phyloP scores from a whole-genome alignment of 2,888 invertebrate species.

The Mesorhabditis belari region DNA sequence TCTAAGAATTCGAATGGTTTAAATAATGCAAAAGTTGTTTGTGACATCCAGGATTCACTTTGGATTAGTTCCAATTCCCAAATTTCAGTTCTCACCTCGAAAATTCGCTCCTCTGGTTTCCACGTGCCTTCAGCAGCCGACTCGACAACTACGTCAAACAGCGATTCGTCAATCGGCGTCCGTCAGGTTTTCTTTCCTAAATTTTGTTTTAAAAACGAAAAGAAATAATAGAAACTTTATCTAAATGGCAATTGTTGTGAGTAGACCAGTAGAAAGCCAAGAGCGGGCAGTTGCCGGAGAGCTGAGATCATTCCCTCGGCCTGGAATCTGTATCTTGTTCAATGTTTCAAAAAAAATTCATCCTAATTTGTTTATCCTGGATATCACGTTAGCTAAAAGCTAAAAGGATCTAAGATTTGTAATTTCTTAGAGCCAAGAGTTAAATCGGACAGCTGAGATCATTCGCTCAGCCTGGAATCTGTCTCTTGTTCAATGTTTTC shows the following conservation, averaged over 20 bases:
- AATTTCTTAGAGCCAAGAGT: too few species aligned
- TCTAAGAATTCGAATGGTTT: neutral
- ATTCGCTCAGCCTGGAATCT: too few species aligned
- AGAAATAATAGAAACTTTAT: too few species aligned
- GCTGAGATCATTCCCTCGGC: neutral
- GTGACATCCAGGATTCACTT: too few species aligned
- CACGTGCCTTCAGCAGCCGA: neutral
- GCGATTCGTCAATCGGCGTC: neutral
- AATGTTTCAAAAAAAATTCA: too few species aligned
- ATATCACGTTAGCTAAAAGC: too few species aligned
- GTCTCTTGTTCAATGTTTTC: too few species aligned
- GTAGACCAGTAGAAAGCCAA: neutral
- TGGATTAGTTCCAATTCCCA: neutral
- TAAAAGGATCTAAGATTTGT: too few species aligned
- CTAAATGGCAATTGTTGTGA: neutral
- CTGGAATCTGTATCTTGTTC: neutral
- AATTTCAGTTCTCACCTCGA: neutral
- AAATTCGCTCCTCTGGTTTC: conserved; percentile 1
- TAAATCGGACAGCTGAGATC: too few species aligned
- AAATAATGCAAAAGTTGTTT: neutral
- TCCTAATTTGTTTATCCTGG: too few species aligned
- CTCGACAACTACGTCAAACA: conserved; percentile 3
- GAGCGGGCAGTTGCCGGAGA: neutral
- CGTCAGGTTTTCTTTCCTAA: neutral
- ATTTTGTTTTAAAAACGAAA: neutral